These are phyloP conservation scores for Amphipoea lucens DNA, from an alignment of 2,888 invertebrate genomes.

Conservation along the genomic window DNA sequence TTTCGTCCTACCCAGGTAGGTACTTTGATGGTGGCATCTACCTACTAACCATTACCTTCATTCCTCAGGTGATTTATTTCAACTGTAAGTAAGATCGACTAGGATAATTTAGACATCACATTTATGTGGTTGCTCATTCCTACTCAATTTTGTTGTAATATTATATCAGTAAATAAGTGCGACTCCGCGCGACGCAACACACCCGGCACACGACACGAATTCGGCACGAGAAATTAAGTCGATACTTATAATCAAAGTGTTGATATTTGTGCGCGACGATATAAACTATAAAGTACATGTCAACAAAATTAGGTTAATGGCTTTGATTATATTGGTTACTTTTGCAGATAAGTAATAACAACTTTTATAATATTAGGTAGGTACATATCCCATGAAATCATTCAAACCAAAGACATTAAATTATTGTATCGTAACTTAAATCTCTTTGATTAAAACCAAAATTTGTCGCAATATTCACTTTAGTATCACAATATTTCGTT, in stretches of 20 bases:
- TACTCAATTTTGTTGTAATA: neutral
- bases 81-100: neutral
- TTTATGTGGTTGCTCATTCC: slow-evolving; percentile 27
- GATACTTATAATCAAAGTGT: slow-evolving; percentile 18
- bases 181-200: neutral
- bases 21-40: neutral
- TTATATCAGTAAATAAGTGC: neutral
- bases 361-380: neutral
- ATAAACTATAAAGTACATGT: neutral
- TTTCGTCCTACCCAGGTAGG: neutral
- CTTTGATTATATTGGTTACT: neutral
- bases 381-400: neutral
- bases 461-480: slow-evolving; percentile 27
- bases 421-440: no score
- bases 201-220: neutral
- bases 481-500: slow-evolving; percentile 18
- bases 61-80: neutral
- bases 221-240: slow-evolving; percentile 2
- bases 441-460: neutral
- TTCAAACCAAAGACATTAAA: neutral
- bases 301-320: neutral
- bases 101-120: neutral
- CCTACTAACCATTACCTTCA: slow-evolving; percentile 11
- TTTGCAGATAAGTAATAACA: neutral
- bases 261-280: slow-evolving; percentile 31